Percentiles rank a stretch among this genome's conserved stretches.
Evolutionary conservation across 2,888 invertebrate species (phyloP).

Genomic region (Elgonia sp.): DNA sequence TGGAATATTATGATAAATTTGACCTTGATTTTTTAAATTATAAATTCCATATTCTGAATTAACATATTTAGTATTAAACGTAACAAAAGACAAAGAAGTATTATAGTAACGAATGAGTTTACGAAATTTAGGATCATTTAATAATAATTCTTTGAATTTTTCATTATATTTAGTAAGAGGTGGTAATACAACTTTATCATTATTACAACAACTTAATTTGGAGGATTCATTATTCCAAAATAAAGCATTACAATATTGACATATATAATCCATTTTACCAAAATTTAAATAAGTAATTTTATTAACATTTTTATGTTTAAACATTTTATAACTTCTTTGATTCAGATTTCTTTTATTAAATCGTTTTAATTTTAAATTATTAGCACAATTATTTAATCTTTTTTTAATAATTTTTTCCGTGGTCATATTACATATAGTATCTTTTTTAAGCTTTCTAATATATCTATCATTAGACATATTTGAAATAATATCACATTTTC

Average conservation of each 20-base stretch:
- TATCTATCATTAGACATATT: no score
- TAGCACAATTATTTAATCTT: conserved; percentile 5
- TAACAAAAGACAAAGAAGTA: conserved; percentile 63
- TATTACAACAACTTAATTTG: conserved; percentile 67
- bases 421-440: conserved; percentile 12
- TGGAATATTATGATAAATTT: conserved; percentile 35
- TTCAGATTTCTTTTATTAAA: conserved; percentile 13
- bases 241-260: conserved; percentile 48
- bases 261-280: conserved; percentile 56
- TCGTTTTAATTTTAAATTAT: conserved; percentile 23
- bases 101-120: conserved; percentile 69
- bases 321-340: conserved; percentile 29
- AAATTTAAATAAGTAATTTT: conserved; percentile 60
- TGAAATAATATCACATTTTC: no score
- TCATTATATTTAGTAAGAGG: conserved; percentile 59
- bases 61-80: conserved; percentile 58
- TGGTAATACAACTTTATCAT: conserved; percentile 54
- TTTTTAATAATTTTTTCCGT: conserved; percentile 5
- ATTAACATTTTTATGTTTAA: conserved; percentile 4
- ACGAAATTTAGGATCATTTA: conserved; percentile 59
- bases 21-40: conserved; percentile 67
- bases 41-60: conserved; percentile 50
- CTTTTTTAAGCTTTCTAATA: no score
- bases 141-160: conserved; percentile 59
- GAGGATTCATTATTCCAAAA: conserved; percentile 60